Base-by-base conservation (phyloP, 2,888 invertebrate species). In the Falcaria lacertinaria region DNA sequence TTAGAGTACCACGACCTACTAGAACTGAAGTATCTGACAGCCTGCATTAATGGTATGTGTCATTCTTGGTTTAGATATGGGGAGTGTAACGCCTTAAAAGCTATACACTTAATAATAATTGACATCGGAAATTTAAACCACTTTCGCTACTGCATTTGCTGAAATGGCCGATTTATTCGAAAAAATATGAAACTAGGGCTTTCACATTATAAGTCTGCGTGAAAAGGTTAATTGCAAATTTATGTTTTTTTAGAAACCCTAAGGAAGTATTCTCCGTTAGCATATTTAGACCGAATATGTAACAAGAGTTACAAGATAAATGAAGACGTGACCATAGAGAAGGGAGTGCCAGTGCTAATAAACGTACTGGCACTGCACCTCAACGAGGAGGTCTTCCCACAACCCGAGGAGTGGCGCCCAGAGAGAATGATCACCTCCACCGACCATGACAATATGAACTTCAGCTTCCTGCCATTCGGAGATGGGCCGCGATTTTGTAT, bases 401-500 rank as follows among this genome's bases (percentile, higher is more conserved):
- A 82, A 7, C 81, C 85, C 0, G 55, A 72, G 14, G 42, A 68
- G 39, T 85, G 82, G 81, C 58, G 53, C 1, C 84, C 85, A 0
- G 80, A 80, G 43, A 69, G 85, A 41, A 75, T 78, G 54, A 42
- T 43, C 3, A 47, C 57, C 13, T 46, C 67, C 1, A 48, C 53
- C 0, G 80, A 81, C 39, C 69, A 57, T 16, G 80, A 82, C 38
- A 82, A 80, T 22, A 48, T 67, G 6, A 64, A 76, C 15, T 81
- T 66, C 53, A 70, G 65, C 0, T 80, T 80, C 40, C 33, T 84
- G 15, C 80, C 85, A 0, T 84, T 85, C 41, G 84, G 85, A 4
- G 83, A 80, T 34, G 85, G 84, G 28, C 85, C 84, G 1, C 69
- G 78, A 5, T 80, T 78, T 42, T 74, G 72, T 41, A 72, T 75